Evolutionary conservation across 1,140 invertebrate species (phyloP), one percentile per base, ranked within the genome.

Genomic region (Propsilocerus akamusi): DNA sequence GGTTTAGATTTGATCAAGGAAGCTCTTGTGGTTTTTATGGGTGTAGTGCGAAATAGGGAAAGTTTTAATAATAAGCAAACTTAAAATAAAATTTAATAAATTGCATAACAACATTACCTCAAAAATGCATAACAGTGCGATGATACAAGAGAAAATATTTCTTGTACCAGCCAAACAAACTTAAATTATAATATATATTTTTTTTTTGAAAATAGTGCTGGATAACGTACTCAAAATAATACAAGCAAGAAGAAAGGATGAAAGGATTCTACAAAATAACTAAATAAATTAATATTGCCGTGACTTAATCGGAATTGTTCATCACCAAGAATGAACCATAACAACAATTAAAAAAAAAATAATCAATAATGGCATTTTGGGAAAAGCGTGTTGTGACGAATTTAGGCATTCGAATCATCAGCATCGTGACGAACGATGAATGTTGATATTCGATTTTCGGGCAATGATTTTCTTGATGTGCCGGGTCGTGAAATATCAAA

Each of bases 401-500:
- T 26, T 50, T 46, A 50, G 26, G 49, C 49, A 10, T 24, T 23
- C 23, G 49, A 50, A 50, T 50, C 49, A 8, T 46, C 23, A 34
- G 25, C 22, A 49, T 37, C 37, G 28, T 50, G 22, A 10, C 17
- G 46, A 24, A 30, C 17, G 4, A 41, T 22, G 17, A 17, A 47
- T 47, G 25, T 47, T 12, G 25, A 25, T 25, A 12, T 12, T 47
- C 12, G 10, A 25, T 47, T 47, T 25, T 25, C 24, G 2, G 46
- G 23, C n/a, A 25, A 10, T 14, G 23, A 12, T 26, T 25, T 47
- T 17, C 12, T 26, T 2, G 46, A 25, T 47, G 23, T n/a, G 14
- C n/a, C 11, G 22, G n/a, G 5, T 17, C 25, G 24, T n/a, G 5
- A 41, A 41, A 17, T 41, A 14, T 22, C 14, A 12, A 34, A 34